A percentile compares a stretch with the other conserved stretches of the same genome.
Evolutionary conservation across 2,113 vertebrate species (phyloP).

Genomic region (Poicephalus gulielmi): DNA sequence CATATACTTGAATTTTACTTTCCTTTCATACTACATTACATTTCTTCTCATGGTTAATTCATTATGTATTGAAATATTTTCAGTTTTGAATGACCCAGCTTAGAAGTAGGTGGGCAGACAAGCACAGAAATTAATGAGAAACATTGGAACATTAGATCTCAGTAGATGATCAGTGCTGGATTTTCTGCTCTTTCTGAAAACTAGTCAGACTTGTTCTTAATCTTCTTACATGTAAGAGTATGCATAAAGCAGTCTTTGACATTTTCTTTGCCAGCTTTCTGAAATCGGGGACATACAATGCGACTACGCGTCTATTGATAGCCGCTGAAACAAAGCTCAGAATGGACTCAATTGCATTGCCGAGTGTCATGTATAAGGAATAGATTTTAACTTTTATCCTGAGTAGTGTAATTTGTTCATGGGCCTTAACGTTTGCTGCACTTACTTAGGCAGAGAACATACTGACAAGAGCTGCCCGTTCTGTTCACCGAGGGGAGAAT

Average conservation of each 20-base stretch:
- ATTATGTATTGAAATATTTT: neutral
- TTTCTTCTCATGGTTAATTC: neutral
- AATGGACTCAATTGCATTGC: neutral
- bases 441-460: neutral
- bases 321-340: neutral
- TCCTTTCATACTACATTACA: neutral
- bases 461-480: neutral
- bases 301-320: neutral
- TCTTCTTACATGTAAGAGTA: neutral
- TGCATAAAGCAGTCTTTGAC: neutral
- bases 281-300: neutral
- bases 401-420: neutral
- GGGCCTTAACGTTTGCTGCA: neutral
- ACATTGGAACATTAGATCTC: neutral
- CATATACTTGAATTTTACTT: neutral
- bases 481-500: neutral
- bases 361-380: neutral
- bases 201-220: slow-evolving; percentile 24
- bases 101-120: neutral
- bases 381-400: neutral
- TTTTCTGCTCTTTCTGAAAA: slow-evolving; percentile 11
- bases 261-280: neutral
- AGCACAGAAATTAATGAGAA: neutral
- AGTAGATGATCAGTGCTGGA: neutral
- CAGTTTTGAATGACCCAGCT: neutral